These are phyloP conservation scores for Amiota minor DNA, from an alignment of 2,888 invertebrate species.

Conservation along the genomic window DNA sequence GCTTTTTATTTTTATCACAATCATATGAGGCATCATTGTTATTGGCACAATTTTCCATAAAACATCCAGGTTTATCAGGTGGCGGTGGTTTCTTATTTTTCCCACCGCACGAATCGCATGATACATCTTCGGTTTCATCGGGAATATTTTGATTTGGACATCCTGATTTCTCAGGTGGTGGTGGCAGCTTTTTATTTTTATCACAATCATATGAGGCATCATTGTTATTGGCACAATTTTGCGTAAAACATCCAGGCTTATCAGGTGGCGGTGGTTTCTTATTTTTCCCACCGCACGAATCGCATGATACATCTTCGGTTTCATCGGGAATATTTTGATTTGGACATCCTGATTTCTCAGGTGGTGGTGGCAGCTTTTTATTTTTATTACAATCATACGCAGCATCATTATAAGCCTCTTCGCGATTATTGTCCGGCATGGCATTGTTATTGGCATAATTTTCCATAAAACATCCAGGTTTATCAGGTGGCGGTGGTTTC, in stretches of 20 bases:
- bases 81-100: background rate
- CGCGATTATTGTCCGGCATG: no score
- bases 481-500: no score
- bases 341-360: background rate
- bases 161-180: background rate
- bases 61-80: background rate
- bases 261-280: no score
- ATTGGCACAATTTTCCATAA: no score
- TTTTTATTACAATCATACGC: background rate
- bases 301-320: background rate
- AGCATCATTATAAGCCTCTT: background rate
- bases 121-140: background rate
- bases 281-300: no score
- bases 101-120: background rate
- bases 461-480: no score
- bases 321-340: background rate
- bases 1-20: background rate
- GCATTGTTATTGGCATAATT: no score
- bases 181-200: background rate
- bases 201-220: no score
- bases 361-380: background rate
- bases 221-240: no score
- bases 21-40: background rate
- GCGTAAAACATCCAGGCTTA: no score
- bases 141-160: background rate